Conservation (phyloP, 2,797 vertebrate genomes). For the Gouania willdenowi region DNA sequence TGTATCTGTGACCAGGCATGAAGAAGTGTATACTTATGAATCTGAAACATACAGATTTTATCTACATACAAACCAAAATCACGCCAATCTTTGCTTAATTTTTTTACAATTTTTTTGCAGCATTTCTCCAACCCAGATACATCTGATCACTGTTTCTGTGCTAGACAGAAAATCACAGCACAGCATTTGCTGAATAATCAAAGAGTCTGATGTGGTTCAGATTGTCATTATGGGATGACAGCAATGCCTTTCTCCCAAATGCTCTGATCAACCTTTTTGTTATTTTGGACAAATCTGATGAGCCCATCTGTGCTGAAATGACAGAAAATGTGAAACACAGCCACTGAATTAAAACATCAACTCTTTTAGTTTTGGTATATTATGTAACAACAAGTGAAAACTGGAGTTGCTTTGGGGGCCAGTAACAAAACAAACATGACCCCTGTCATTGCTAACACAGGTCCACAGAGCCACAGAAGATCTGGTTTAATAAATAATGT, state of each 20-base stretch:
- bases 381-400: no score
- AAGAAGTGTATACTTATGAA: no score
- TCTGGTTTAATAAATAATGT: no score
- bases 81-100: no score
- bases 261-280: slow-evolving; percentile 32
- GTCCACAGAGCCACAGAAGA: no score
- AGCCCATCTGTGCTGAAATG: slow-evolving; percentile 8
- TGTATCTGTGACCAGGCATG: no score
- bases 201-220: slow-evolving; percentile 22
- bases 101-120: neutral
- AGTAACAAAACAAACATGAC: no score
- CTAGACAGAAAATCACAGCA: slow-evolving; percentile 10
- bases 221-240: slow-evolving; percentile 34
- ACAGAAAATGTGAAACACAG: no score
- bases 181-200: slow-evolving; percentile 36
- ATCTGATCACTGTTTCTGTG: neutral
- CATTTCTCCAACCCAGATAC: neutral
- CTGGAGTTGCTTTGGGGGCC: no score
- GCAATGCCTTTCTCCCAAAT: neutral
- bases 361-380: no score
- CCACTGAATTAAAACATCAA: neutral
- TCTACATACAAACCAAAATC: slow-evolving; percentile 5
- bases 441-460: no score
- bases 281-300: slow-evolving; percentile 31
- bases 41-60: neutral